phyloP scores from a whole-genome alignment of 2,888 invertebrate species.

The Ornithoptera alexandrae region DNA sequence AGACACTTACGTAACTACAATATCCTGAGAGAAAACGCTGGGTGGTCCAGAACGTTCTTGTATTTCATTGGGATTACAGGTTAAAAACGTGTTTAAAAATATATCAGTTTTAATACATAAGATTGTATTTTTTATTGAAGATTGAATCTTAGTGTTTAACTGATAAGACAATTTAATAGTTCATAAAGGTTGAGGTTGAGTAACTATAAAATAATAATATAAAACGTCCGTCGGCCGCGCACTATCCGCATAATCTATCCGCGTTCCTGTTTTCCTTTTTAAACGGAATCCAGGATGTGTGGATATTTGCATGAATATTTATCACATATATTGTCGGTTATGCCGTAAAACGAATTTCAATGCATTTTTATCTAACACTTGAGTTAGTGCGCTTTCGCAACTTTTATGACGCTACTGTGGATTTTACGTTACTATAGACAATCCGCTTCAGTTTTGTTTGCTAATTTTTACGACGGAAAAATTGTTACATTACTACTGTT shows the following conservation, averaged over 20 bases:
- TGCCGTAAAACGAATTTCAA: slow-evolving; percentile 72
- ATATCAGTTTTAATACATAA: background rate
- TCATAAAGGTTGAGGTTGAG: slow-evolving; percentile 28
- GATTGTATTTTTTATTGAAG: background rate
- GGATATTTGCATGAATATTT: slow-evolving; percentile 76
- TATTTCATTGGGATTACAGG: no score
- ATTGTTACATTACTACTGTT: background rate
- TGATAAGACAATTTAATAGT: slow-evolving; percentile 6
- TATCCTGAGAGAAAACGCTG: no score
- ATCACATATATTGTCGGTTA: slow-evolving; percentile 62
- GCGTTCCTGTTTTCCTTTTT: slow-evolving; percentile 75
- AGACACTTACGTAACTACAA: no score
- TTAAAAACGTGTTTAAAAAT: no score
- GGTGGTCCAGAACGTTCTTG: no score
- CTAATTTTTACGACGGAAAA: slow-evolving; percentile 3
- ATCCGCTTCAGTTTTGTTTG: background rate
- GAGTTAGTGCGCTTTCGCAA: slow-evolving; percentile 30
- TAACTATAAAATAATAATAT: slow-evolving; percentile 33
- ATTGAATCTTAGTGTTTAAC: background rate
- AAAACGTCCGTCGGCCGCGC: slow-evolving; percentile 31
- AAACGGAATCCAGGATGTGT: slow-evolving; percentile 75
- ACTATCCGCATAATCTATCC: slow-evolving; percentile 51
- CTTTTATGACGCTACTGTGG: slow-evolving; percentile 31
- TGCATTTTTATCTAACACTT: slow-evolving; percentile 68
- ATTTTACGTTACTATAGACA: slow-evolving; percentile 15